Conservation (phyloP, 2,113 vertebrate species). For the Ptilorrhoa leucosticta region DNA sequence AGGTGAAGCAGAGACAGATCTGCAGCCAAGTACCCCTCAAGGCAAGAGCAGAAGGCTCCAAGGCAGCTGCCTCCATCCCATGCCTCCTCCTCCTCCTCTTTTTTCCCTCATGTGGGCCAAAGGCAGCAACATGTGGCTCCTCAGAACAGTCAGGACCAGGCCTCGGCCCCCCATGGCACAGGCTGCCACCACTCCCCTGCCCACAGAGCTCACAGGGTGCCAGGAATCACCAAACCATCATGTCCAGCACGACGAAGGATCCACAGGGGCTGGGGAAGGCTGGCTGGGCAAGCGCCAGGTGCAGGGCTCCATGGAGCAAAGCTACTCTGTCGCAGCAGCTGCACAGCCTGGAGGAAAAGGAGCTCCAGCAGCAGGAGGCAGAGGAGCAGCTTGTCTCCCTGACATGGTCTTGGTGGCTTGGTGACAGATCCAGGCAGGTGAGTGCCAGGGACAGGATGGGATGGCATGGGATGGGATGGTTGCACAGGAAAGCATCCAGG, state of each 20-base stretch:
- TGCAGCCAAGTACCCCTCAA: neutral
- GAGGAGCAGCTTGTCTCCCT: neutral
- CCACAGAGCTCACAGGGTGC: neutral
- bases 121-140: neutral
- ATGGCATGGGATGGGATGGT: neutral
- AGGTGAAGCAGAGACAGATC: neutral
- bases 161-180: neutral
- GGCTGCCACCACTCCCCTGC: neutral
- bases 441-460: neutral
- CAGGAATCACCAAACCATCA: neutral
- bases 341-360: neutral
- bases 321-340: neutral
- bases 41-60: neutral
- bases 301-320: neutral
- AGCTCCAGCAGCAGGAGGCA: neutral
- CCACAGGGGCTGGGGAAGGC: neutral
- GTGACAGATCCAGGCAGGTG: neutral
- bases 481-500: neutral
- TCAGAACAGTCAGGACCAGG: neutral
- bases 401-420: neutral
- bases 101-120: fast-evolving
- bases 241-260: neutral
- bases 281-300: no score
- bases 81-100: neutral
- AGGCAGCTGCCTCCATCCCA: neutral